Evolutionary conservation across 2,797 vertebrate genomes (phyloP).

Genomic region (Coilia nasus): DNA sequence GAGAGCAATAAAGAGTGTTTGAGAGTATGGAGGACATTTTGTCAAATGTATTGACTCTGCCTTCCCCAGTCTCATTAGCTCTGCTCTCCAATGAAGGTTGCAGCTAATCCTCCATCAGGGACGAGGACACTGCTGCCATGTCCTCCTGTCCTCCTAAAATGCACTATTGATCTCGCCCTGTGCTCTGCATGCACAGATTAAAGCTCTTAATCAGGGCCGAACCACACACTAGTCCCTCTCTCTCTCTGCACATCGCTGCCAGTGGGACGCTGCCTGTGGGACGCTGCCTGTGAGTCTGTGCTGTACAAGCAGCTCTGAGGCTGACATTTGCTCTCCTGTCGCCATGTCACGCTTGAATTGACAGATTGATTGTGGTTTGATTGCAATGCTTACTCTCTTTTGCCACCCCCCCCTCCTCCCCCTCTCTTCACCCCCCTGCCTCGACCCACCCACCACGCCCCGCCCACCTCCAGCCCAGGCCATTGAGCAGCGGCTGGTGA

Average conservation of each 20-base stretch:
- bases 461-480: slow-evolving; percentile 78
- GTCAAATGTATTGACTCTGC: neutral
- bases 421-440: neutral
- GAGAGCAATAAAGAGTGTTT: neutral
- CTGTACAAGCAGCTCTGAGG: neutral
- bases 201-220: neutral
- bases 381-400: neutral
- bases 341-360: neutral
- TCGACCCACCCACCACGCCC: neutral
- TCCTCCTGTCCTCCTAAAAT: neutral
- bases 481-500: slow-evolving; percentile 88
- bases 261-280: neutral
- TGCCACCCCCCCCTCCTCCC: neutral
- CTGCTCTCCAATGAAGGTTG: neutral
- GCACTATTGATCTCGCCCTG: neutral
- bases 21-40: neutral
- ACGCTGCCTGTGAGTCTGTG: neutral
- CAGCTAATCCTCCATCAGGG: neutral
- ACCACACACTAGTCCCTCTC: neutral
- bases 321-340: neutral
- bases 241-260: neutral
- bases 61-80: neutral
- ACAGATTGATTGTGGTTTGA: slow-evolving; percentile 19
- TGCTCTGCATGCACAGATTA: neutral
- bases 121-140: neutral